A percentile compares a stretch with the other conserved stretches of the same genome.
Evolutionary conservation across 2,113 vertebrate genomes (phyloP).

Genomic region (Leptosomus discolor): DNA sequence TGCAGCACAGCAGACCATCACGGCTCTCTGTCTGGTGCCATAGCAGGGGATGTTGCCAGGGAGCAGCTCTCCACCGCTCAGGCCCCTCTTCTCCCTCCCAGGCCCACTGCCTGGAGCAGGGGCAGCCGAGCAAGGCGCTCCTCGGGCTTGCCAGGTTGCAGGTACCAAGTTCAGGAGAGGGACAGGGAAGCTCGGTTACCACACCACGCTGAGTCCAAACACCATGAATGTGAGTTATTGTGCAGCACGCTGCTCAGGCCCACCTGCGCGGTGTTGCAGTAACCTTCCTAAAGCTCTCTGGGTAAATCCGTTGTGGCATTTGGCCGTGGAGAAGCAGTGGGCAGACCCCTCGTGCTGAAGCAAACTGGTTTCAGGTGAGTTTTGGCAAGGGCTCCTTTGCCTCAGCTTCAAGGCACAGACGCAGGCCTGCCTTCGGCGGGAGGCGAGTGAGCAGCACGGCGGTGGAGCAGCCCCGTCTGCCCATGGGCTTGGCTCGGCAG

Average conservation of each 20-base stretch:
- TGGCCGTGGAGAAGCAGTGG: neutral
- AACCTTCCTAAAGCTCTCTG: neutral
- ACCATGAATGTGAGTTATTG: neutral
- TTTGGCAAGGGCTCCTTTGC: neutral
- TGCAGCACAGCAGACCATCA: accelerated
- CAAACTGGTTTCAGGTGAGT: neutral
- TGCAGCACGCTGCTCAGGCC: neutral
- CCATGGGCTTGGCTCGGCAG: neutral
- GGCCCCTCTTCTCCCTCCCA: neutral
- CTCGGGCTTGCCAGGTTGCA: neutral
- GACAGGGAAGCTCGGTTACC: neutral
- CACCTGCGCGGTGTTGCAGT: neutral
- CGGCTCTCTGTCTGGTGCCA: accelerated
- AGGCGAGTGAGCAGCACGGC: neutral
- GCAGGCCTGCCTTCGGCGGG: neutral
- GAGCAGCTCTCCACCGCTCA: neutral
- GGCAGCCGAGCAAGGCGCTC: neutral
- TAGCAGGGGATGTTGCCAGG: neutral
- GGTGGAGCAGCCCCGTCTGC: neutral
- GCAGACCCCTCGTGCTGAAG: neutral
- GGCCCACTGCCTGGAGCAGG: neutral
- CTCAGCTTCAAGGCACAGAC: neutral
- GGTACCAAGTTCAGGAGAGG: neutral
- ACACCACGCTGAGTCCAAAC: neutral
- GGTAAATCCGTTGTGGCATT: neutral